phyloP scores from a whole-genome alignment of 2,888 invertebrate species.

The Aquatica leii region DNA sequence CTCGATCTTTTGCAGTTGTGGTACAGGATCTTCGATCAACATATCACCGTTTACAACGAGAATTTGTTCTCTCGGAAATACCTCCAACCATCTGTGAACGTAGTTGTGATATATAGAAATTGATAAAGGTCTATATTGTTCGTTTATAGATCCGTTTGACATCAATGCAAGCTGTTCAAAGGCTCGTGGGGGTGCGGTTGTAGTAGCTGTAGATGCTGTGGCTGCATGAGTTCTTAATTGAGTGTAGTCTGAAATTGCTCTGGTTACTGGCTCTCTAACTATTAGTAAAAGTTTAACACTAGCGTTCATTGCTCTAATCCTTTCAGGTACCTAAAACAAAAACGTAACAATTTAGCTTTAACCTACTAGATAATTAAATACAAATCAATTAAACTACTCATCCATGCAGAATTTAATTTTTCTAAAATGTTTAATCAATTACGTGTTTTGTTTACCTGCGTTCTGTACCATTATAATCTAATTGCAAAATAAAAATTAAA shows the following conservation, averaged over 20 bases:
- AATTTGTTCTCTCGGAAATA: slow-evolving; percentile 90
- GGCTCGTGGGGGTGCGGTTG: slow-evolving; percentile 63
- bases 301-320: slow-evolving; percentile 93
- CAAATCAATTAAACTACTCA: no score
- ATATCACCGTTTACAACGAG: slow-evolving; percentile 95
- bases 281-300: slow-evolving; percentile 91
- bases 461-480: no score
- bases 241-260: slow-evolving; percentile 96
- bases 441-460: no score
- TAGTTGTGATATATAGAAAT: slow-evolving; percentile 93
- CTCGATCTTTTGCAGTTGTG: slow-evolving; percentile 87
- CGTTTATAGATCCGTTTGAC: slow-evolving; percentile 84
- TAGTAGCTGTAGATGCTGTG: slow-evolving; percentile 68
- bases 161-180: slow-evolving; percentile 85
- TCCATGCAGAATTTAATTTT: no score
- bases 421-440: no score
- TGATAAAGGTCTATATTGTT: slow-evolving; percentile 82
- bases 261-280: slow-evolving; percentile 93
- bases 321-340: slow-evolving; percentile 79
- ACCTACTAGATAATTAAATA: no score
- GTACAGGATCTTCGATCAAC: slow-evolving; percentile 88
- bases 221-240: slow-evolving; percentile 87
- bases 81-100: slow-evolving; percentile 90
- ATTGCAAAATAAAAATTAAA: no score
- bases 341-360: slow-evolving; percentile 6